phyloP scores from a whole-genome alignment of 2,888 invertebrate species.

The Philereme vetulata region DNA sequence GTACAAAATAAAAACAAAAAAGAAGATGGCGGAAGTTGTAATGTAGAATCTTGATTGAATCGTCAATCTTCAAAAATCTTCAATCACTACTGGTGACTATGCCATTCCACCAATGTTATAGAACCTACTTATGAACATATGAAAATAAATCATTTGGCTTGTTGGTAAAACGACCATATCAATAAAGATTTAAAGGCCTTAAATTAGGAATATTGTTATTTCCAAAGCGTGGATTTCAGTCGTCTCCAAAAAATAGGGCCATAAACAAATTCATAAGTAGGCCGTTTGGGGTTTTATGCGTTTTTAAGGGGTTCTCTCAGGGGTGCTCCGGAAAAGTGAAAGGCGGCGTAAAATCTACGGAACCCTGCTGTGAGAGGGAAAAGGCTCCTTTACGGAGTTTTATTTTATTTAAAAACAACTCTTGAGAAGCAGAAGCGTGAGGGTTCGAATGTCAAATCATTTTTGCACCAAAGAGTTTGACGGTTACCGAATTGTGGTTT shows the following conservation, averaged over 20 bases:
- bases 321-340: conserved; percentile 73
- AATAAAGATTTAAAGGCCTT: conserved; percentile 59
- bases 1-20: no score
- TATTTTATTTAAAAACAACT: conserved; percentile 41
- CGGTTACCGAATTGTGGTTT: no score
- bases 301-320: conserved; percentile 74
- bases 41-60: no score
- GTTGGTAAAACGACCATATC: conserved; percentile 31
- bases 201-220: conserved; percentile 73
- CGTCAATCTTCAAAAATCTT: no score
- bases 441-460: conserved; percentile 26
- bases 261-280: conserved; percentile 84
- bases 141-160: no score
- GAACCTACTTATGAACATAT: no score
- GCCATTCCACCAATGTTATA: no score
- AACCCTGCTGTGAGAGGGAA: conserved; percentile 66
- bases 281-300: conserved; percentile 75
- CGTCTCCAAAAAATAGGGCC: conserved; percentile 67
- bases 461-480: not conserved
- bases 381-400: conserved; percentile 36
- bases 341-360: conserved; percentile 72
- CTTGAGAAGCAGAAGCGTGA: conserved; percentile 12
- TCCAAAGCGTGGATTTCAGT: conserved; percentile 55
- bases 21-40: no score
- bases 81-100: no score